A percentile compares a stretch with the other conserved stretches of the same genome.
These are phyloP conservation scores for Falco rusticolus DNA, from an alignment of 2,797 vertebrate species.

Conservation along the genomic window DNA sequence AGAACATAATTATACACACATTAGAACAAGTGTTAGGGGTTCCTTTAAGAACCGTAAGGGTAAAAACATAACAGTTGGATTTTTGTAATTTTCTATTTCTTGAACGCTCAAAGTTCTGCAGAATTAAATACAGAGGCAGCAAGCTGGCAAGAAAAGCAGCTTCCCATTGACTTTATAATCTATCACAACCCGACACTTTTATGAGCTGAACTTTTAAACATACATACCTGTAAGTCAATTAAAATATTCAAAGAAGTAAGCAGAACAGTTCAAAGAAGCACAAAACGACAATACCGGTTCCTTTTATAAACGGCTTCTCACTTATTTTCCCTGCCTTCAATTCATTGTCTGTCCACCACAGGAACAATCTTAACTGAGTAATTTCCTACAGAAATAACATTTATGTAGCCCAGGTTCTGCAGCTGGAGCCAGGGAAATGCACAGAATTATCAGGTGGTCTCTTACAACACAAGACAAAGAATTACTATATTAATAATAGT, in stretches of 20 bases:
- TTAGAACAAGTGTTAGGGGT: background rate
- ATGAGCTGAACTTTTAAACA: constrained; percentile 22
- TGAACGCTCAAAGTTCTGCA: background rate
- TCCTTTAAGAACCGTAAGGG: background rate
- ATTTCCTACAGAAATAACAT: constrained; percentile 38
- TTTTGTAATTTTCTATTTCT: constrained; percentile 20
- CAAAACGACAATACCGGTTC: background rate
- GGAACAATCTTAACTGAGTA: constrained; percentile 32
- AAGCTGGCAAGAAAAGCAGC: constrained; percentile 22
- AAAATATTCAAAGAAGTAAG: constrained; percentile 39
- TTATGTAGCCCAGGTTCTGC: constrained; percentile 4
- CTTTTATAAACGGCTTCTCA: constrained; percentile 35
- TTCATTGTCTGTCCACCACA: constrained; percentile 16
- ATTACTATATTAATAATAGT: background rate
- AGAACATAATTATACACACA: background rate
- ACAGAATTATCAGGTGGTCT: background rate
- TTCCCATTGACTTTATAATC: background rate
- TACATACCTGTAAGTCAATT: constrained; percentile 11
- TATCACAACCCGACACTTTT: constrained; percentile 29
- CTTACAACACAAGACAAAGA: background rate
- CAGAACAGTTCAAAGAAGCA: constrained; percentile 44
- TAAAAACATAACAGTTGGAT: background rate
- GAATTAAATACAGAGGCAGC: constrained; percentile 39
- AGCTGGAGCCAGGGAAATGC: background rate
- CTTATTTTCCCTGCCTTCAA: constrained; percentile 4